phyloP scores from a whole-genome alignment of 2,888 invertebrate species.

The Chironomus riparius region DNA sequence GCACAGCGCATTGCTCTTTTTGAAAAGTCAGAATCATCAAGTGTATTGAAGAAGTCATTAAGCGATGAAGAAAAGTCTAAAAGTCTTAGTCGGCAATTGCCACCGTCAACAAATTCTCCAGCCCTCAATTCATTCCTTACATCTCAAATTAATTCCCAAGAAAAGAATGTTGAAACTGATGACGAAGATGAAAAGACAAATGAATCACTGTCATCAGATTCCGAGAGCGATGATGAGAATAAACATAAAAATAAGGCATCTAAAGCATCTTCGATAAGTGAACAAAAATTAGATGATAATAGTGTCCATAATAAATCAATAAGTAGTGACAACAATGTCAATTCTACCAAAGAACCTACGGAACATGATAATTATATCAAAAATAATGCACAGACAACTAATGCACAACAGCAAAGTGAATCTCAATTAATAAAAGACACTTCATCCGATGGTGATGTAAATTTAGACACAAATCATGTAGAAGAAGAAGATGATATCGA shows the following conservation, averaged over 20 bases:
- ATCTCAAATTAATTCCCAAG: background rate
- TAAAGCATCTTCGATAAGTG: slow-evolving; percentile 6
- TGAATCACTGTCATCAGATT: slow-evolving; percentile 7
- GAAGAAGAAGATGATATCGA: slow-evolving; percentile 6
- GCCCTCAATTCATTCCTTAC: slow-evolving; percentile 14
- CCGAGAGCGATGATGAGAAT: slow-evolving; percentile 4
- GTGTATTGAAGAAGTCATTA: slow-evolving; percentile 41
- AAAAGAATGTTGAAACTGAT: background rate
- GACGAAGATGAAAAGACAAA: slow-evolving; percentile 28
- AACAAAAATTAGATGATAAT: slow-evolving; percentile 4
- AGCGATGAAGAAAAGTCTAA: slow-evolving; percentile 52
- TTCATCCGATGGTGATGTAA: background rate
- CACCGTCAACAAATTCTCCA: slow-evolving; percentile 32
- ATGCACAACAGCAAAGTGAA: background rate
- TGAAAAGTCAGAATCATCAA: slow-evolving; percentile 31
- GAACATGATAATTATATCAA: no score
- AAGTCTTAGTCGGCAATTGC: slow-evolving; percentile 36
- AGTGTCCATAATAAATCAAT: background rate
- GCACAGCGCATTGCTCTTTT: slow-evolving; percentile 36
- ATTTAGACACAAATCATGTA: background rate
- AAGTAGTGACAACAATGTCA: background rate
- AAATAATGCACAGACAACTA: background rate
- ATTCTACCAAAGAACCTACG: slow-evolving; percentile 23
- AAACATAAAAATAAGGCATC: background rate
- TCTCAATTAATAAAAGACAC: slow-evolving; percentile 9